Percentiles rank a stretch among this genome's conserved stretches.
Conservation (phyloP, 2,888 invertebrate species). For the Eremobia ochroleuca region DNA sequence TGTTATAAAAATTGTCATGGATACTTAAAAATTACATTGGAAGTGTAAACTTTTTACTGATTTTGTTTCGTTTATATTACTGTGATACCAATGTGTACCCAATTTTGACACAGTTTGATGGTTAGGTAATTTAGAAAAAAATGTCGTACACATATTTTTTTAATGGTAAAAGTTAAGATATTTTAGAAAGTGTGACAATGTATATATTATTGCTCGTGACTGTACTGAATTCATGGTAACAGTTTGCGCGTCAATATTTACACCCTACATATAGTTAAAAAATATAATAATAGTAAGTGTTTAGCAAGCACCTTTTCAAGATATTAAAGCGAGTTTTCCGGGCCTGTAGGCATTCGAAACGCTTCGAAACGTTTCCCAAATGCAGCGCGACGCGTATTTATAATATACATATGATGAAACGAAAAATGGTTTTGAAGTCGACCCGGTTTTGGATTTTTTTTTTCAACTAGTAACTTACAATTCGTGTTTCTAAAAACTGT, state of each 20-base stretch:
- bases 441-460: background rate
- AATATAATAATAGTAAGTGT: background rate
- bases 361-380: background rate
- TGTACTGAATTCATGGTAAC: background rate
- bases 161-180: too few species aligned
- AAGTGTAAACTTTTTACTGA: slow-evolving; percentile 1
- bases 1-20: background rate
- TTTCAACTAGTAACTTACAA: background rate
- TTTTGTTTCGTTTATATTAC: background rate
- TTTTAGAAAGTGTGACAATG: too few species aligned
- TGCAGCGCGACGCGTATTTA: background rate
- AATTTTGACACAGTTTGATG: background rate
- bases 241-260: background rate
- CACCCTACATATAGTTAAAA: background rate
- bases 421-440: background rate
- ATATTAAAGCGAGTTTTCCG: background rate
- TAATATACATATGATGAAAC: background rate
- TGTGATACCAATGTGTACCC: background rate
- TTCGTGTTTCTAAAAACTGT: too few species aligned
- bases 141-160: too few species aligned
- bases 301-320: background rate
- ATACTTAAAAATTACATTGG: too few species aligned
- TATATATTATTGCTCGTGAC: too few species aligned
- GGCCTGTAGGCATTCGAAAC: background rate
- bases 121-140: background rate